Conservation (phyloP, 2,113 vertebrate species). For the Ammodytes dubius region DNA sequence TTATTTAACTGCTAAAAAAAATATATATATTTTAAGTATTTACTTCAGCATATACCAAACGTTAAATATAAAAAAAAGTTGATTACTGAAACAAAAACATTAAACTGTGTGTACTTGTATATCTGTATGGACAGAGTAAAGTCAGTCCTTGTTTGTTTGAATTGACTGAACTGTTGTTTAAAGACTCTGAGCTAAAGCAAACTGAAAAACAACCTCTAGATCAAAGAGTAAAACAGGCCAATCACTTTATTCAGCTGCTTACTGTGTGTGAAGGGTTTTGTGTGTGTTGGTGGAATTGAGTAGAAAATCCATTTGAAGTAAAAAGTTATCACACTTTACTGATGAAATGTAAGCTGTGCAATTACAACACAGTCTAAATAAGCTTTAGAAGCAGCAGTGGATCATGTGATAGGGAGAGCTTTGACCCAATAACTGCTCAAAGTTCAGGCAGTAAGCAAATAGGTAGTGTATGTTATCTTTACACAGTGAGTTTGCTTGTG, state of each 20-base stretch:
- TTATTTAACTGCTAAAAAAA: too few species aligned
- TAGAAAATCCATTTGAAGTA: not conserved
- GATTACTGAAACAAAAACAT: not conserved
- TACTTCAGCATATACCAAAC: not conserved
- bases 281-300: not conserved
- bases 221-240: not conserved
- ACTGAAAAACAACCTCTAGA: not conserved
- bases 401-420: not conserved
- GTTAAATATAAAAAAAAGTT: not conserved
- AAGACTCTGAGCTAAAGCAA: not conserved
- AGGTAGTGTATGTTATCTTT: not conserved
- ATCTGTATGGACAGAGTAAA: too few species aligned
- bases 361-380: not conserved
- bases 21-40: too few species aligned
- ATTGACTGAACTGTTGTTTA: not conserved
- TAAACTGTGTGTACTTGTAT: not conserved
- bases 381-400: not conserved
- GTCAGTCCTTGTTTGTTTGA: not conserved
- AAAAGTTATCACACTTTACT: not conserved
- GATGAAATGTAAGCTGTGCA: not conserved
- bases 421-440: not conserved
- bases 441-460: not conserved
- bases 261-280: not conserved
- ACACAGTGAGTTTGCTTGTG: not conserved
- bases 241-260: too few species aligned